These are phyloP conservation scores for Caenorhabditis latens DNA, from an alignment of 1,140 invertebrate genomes.

Conservation along the genomic window DNA sequence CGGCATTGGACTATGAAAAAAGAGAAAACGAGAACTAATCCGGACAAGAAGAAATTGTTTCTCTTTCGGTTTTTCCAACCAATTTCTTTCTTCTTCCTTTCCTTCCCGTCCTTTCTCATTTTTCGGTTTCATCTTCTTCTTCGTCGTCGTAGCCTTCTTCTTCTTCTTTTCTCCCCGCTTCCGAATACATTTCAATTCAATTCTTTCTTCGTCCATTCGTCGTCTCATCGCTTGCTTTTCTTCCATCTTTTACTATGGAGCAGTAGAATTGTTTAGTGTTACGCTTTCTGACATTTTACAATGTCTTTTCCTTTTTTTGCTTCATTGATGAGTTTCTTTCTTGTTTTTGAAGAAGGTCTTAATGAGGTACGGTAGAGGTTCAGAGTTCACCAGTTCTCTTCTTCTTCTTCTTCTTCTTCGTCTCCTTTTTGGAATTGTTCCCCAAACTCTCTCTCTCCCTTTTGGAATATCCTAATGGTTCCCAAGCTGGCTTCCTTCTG, in stretches of 20 bases:
- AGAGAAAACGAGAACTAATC: slow-evolving; percentile 28
- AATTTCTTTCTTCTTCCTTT: slow-evolving; percentile 11
- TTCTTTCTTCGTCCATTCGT: slow-evolving; percentile 24
- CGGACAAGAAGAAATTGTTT: slow-evolving; percentile 49
- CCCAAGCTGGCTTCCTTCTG: too few species aligned
- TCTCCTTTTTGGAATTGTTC: too few species aligned
- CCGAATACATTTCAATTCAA: slow-evolving; percentile 55
- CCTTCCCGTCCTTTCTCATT: background rate
- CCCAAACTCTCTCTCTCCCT: too few species aligned
- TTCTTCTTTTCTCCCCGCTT: background rate
- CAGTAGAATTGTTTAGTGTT: slow-evolving; percentile 51
- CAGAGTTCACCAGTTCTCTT: background rate
- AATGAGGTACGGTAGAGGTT: slow-evolving; percentile 27
- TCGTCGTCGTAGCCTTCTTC: background rate
- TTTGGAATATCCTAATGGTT: too few species aligned
- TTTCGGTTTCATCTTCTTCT: background rate
- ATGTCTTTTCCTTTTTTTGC: background rate
- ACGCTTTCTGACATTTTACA: slow-evolving; percentile 1
- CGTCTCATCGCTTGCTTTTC: slow-evolving; percentile 1
- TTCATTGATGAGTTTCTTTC: slow-evolving; percentile 1
- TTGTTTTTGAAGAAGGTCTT: background rate
- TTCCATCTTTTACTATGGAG: slow-evolving; percentile 46
- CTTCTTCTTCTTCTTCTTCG: background rate
- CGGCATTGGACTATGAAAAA: slow-evolving; percentile 16
- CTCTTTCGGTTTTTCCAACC: slow-evolving; percentile 46